A percentile compares a stretch with the other conserved stretches of the same genome.
Conservation (phyloP, 2,797 vertebrate species). For the Megaceryle alcyon region DNA sequence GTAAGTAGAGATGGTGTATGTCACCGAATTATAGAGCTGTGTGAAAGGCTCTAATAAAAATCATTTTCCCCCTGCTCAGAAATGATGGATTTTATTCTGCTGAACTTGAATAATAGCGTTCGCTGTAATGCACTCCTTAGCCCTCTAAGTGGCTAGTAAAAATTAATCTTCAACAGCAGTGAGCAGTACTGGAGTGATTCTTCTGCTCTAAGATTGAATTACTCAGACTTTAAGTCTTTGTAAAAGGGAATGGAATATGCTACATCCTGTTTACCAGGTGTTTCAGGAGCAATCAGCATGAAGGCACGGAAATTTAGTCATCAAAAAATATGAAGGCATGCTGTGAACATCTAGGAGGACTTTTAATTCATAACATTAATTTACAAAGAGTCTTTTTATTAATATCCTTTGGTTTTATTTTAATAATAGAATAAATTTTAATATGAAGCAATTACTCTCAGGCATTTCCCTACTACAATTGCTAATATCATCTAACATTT, state of each 20-base stretch:
- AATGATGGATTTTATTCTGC: slow-evolving; percentile 67
- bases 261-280: slow-evolving; percentile 51
- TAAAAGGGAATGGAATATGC: not conserved
- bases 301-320: not conserved
- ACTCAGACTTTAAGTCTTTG: slow-evolving; percentile 28
- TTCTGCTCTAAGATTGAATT: slow-evolving; percentile 35
- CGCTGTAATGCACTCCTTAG: slow-evolving; percentile 17
- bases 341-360: not conserved
- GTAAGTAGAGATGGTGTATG: slow-evolving; percentile 15
- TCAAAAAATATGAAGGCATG: slow-evolving; percentile 1
- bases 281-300: slow-evolving; percentile 26
- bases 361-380: slow-evolving; percentile 23
- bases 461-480: not conserved
- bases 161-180: slow-evolving; percentile 59
- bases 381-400: not conserved
- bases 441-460: not conserved
- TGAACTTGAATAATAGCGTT: slow-evolving; percentile 49
- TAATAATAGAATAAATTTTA: not conserved
- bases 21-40: slow-evolving; percentile 52
- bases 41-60: slow-evolving; percentile 69
- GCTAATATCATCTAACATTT: not conserved
- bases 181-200: slow-evolving; percentile 27
- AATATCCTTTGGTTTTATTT: not conserved
- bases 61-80: slow-evolving; percentile 30
- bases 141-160: slow-evolving; percentile 61